Evolutionary conservation across 1,140 invertebrate species (phyloP).

Genomic region (Branchinecta lynchi): DNA sequence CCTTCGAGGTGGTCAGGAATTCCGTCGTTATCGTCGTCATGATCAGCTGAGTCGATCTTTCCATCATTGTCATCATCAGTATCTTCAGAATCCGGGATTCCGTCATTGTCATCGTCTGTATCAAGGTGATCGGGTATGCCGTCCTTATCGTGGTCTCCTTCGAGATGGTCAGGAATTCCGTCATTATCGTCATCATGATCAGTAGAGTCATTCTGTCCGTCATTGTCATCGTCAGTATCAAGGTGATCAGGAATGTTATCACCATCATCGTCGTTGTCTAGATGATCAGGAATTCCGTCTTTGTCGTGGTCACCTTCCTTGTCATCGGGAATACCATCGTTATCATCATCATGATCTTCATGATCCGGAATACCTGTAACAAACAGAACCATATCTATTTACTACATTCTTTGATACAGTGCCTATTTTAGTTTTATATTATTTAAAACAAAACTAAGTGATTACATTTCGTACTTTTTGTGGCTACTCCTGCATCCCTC

Average conservation of each 20-base stretch:
- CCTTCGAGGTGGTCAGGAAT: constrained; percentile 14
- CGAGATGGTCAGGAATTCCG: background rate
- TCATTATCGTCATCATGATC: constrained; percentile 17
- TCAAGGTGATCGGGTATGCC: constrained; percentile 2
- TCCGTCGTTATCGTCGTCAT: constrained; percentile 20
- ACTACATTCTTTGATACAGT: no score
- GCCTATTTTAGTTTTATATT: no score
- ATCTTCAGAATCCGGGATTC: constrained; percentile 16
- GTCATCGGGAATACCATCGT: constrained; percentile 17
- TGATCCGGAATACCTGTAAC: constrained; percentile 14
- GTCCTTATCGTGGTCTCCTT: background rate
- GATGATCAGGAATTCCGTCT: background rate
- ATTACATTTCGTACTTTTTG: no score
- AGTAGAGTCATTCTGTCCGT: constrained; percentile 13
- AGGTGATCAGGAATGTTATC: background rate
- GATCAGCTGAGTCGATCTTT: constrained; percentile 13
- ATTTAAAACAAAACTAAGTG: no score
- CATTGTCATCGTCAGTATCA: constrained; percentile 16
- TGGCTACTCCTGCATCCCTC: no score
- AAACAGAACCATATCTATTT: background rate
- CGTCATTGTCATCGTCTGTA: constrained; percentile 16
- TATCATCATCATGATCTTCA: constrained; percentile 12
- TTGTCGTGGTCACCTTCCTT: constrained; percentile 1
- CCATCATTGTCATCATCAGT: constrained; percentile 20
- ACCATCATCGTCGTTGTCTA: background rate